These are phyloP conservation scores for Zenarchopterus dispar DNA, from an alignment of 2,797 vertebrate genomes.

Conservation along the genomic window DNA sequence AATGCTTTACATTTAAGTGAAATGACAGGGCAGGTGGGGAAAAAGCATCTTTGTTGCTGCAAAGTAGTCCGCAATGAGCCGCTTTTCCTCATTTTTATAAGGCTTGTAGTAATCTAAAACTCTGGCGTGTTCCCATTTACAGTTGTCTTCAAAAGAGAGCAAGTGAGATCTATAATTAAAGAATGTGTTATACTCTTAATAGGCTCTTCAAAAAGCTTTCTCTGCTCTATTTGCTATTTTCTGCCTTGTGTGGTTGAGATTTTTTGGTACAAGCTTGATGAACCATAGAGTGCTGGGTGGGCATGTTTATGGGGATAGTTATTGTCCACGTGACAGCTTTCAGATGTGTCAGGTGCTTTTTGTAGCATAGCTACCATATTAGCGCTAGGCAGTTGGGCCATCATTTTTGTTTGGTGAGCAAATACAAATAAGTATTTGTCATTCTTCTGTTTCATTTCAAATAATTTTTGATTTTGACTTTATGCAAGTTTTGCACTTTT, in stretches of 20 bases:
- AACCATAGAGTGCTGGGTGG: constrained; percentile 67
- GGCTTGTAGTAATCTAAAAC: constrained; percentile 75
- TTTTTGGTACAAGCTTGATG: constrained; percentile 62
- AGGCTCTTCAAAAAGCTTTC: constrained; percentile 80
- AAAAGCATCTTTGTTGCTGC: constrained; percentile 47
- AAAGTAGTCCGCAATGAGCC: constrained; percentile 50
- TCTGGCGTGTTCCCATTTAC: constrained; percentile 78
- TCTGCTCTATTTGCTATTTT: constrained; percentile 78
- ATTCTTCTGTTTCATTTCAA: too few species aligned
- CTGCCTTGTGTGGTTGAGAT: constrained; percentile 69
- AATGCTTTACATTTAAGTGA: constrained; percentile 75
- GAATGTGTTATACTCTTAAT: constrained; percentile 77
- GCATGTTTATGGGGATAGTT: constrained; percentile 52
- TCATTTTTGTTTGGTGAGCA: neutral
- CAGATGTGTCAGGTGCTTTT: constrained; percentile 47
- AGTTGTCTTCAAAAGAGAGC: constrained; percentile 78
- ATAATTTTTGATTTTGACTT: too few species aligned
- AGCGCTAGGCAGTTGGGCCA: neutral
- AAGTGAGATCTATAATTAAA: constrained; percentile 84
- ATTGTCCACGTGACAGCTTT: constrained; percentile 55
- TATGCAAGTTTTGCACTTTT: too few species aligned
- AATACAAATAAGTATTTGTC: neutral
- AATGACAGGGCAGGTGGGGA: constrained; percentile 75
- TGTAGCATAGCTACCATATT: constrained; percentile 20
- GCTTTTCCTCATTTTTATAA: constrained; percentile 72